Conservation (phyloP, 2,888 invertebrate genomes). For the Encarsia formosa region DNA sequence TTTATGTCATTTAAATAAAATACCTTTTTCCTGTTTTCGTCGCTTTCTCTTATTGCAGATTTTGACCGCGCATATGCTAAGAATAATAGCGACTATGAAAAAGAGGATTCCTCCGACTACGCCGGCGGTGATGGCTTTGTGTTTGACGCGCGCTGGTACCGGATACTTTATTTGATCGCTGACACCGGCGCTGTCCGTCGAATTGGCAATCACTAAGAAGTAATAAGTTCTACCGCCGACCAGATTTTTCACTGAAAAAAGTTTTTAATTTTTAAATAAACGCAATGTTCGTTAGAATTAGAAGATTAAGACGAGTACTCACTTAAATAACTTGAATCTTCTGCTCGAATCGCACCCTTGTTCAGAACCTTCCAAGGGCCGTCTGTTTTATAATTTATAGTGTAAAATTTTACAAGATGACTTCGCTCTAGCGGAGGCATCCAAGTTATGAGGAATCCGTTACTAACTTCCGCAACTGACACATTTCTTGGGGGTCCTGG, state of each 20-base stretch:
- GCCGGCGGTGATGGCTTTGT: slow-evolving; percentile 94
- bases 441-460: slow-evolving; percentile 89
- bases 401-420: slow-evolving; percentile 81
- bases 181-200: slow-evolving; percentile 73
- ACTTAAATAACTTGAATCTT: slow-evolving; percentile 86
- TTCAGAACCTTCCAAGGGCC: slow-evolving; percentile 85
- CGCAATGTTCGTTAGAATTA: background rate
- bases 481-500: slow-evolving; percentile 89
- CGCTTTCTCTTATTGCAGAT: slow-evolving; percentile 96
- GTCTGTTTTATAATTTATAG: slow-evolving; percentile 87
- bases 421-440: slow-evolving; percentile 77
- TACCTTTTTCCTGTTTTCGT: slow-evolving; percentile 97
- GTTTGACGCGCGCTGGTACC: slow-evolving; percentile 86
- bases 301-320: slow-evolving; percentile 33
- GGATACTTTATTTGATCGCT: slow-evolving; percentile 86
- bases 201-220: slow-evolving; percentile 87
- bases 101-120: slow-evolving; percentile 95
- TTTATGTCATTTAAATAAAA: no score
- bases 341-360: slow-evolving; percentile 81
- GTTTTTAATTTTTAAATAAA: no score
- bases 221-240: slow-evolving; percentile 88
- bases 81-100: slow-evolving; percentile 95
- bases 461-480: slow-evolving; percentile 82
- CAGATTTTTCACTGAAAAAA: slow-evolving; percentile 82
- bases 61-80: slow-evolving; percentile 95